Percentiles rank a stretch among this genome's conserved stretches.
Evolutionary conservation across 2,797 vertebrate genomes (phyloP).

Genomic region (Columba guinea): DNA sequence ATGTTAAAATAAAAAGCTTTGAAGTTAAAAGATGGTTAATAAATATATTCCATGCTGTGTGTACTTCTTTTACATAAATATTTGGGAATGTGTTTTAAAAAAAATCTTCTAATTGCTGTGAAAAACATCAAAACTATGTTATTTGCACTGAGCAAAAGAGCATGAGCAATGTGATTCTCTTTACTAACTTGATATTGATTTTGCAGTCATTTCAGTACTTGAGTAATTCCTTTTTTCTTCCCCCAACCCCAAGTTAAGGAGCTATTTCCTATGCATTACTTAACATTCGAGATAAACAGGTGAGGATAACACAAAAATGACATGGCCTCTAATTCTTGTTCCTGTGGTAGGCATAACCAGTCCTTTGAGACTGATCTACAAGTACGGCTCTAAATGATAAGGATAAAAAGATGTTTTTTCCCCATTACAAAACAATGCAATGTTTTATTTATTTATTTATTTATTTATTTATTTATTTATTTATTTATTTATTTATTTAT

Average conservation of each 20-base stretch:
- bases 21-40: constrained; percentile 5
- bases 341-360: background rate
- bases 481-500: background rate
- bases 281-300: background rate
- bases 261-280: background rate
- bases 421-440: background rate
- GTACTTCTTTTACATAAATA: constrained; percentile 12
- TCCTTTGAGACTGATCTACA: background rate
- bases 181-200: background rate
- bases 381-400: background rate
- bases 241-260: background rate
- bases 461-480: background rate
- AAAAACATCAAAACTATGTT: background rate
- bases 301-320: background rate
- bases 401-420: background rate
- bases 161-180: background rate
- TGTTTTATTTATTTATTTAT: background rate
- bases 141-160: background rate
- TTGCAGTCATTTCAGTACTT: background rate
- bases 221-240: background rate
- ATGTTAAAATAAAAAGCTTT: constrained; percentile 26
- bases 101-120: constrained; percentile 6
- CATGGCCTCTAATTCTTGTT: background rate
- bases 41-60: background rate
- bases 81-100: constrained; percentile 17